Conservation (phyloP, 2,113 vertebrate species). For the Peromyscus leucopus region DNA sequence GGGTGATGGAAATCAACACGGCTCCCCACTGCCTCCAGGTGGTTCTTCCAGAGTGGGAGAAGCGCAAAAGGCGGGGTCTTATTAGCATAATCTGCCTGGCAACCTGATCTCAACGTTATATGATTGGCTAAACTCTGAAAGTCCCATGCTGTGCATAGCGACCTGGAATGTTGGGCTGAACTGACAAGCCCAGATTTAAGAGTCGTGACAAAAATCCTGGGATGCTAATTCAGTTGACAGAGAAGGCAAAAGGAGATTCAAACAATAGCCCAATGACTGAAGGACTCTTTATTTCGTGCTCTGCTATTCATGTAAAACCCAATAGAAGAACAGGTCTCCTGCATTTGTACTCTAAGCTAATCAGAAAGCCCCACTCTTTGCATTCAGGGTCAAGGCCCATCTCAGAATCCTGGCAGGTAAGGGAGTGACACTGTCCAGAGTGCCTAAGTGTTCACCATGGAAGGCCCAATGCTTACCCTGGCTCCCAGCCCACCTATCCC, state of each 20-base stretch:
- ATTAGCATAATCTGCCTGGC: slow-evolving; percentile 84
- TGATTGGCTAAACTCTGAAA: slow-evolving; percentile 78
- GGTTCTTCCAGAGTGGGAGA: slow-evolving; percentile 86
- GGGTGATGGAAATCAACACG: slow-evolving; percentile 84
- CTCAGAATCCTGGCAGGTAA: accelerated
- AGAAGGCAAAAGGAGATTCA: slow-evolving; percentile 77
- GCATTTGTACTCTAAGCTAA: slow-evolving; percentile 75
- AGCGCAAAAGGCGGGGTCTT: slow-evolving; percentile 79
- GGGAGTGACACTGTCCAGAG: accelerated
- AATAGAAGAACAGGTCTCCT: slow-evolving; percentile 76
- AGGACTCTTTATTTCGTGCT: slow-evolving; percentile 77
- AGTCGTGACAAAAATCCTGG: slow-evolving; percentile 78
- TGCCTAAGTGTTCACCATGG: accelerated
- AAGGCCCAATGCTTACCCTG: accelerated
- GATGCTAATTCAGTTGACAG: slow-evolving; percentile 70
- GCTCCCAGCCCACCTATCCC: too few species aligned
- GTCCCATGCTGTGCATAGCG: slow-evolving; percentile 49
- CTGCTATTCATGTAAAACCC: slow-evolving; percentile 69
- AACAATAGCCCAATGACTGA: slow-evolving; percentile 78
- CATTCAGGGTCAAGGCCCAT: neutral
- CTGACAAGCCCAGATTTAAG: slow-evolving; percentile 80
- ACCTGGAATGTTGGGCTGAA: slow-evolving; percentile 59
- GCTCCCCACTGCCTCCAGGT: slow-evolving; percentile 84
- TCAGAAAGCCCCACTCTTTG: slow-evolving; percentile 65
- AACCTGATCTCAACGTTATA: slow-evolving; percentile 65